Evolutionary conservation across 92 coral and sea anemone genomes (phyloP).

Genomic region (Virgularia gustaviana): DNA sequence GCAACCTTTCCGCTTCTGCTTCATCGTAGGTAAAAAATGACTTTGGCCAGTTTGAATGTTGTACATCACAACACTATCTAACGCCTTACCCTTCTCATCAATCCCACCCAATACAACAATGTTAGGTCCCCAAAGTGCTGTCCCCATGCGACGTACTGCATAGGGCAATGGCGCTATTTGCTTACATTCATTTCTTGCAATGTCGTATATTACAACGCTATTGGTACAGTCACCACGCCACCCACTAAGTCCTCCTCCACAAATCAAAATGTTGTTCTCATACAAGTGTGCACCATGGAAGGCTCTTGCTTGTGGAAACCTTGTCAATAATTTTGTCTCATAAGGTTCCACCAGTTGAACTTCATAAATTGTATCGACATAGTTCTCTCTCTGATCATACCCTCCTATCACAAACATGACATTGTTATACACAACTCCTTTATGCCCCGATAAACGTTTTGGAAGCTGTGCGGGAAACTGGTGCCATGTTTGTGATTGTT

Average conservation of each 20-base stretch:
- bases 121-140: background rate
- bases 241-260: background rate
- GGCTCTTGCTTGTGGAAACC: conserved; percentile 2
- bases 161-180: background rate
- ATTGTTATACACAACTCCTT: background rate
- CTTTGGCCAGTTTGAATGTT: conserved; percentile 72
- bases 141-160: background rate
- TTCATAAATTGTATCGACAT: conserved; percentile 1
- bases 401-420: conserved; percentile 12
- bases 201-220: background rate
- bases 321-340: background rate
- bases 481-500: background rate
- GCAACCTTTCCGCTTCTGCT: conserved; percentile 75
- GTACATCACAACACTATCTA: background rate
- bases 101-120: background rate
- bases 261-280: conserved; percentile 6
- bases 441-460: background rate
- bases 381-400: background rate
- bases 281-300: conserved; percentile 1
- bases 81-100: background rate
- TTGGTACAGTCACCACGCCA: background rate
- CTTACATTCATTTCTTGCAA: background rate
- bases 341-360: background rate
- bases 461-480: background rate
- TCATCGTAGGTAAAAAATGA: conserved; percentile 65